These are phyloP conservation scores for Avahi laniger DNA, from an alignment of 2,797 vertebrate species.

Conservation along the genomic window DNA sequence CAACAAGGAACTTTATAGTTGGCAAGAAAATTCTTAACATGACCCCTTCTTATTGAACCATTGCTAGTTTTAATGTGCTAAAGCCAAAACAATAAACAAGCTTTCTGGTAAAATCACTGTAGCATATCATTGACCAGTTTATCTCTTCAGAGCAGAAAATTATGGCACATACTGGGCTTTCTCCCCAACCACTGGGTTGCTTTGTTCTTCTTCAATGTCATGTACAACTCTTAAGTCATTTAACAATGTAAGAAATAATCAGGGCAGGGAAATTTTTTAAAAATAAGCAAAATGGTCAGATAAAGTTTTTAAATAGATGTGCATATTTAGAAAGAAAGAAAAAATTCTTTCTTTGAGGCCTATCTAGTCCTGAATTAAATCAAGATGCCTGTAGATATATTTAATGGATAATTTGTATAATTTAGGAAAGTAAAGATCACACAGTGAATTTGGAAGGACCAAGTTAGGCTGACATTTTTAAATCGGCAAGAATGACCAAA, in stretches of 20 bases:
- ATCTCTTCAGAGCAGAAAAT: conserved; percentile 63
- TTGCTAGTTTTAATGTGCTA: conserved; percentile 65
- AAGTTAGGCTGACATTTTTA: conserved; percentile 3
- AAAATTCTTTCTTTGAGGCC: conserved; percentile 36
- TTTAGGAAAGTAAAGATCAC: conserved; percentile 1
- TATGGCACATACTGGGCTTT: background rate
- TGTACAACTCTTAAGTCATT: conserved; percentile 14
- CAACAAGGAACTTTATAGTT: conserved; percentile 29
- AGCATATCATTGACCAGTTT: conserved; percentile 57
- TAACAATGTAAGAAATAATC: background rate
- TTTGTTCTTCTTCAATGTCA: conserved; percentile 56
- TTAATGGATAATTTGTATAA: conserved; percentile 30
- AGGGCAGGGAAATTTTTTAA: background rate
- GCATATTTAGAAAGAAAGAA: background rate
- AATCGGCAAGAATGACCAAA: background rate
- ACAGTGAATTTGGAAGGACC: background rate
- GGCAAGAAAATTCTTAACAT: conserved; percentile 60
- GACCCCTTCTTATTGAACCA: background rate
- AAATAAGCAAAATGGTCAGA: conserved; percentile 25
- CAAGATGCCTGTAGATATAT: background rate
- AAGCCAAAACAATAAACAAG: conserved; percentile 62
- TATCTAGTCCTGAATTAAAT: conserved; percentile 33
- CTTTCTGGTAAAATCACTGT: conserved; percentile 62
- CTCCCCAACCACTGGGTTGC: background rate
- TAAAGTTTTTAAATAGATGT: conserved; percentile 37